Conservation (phyloP, 2,797 vertebrate genomes). For the Siniperca scherzeri region DNA sequence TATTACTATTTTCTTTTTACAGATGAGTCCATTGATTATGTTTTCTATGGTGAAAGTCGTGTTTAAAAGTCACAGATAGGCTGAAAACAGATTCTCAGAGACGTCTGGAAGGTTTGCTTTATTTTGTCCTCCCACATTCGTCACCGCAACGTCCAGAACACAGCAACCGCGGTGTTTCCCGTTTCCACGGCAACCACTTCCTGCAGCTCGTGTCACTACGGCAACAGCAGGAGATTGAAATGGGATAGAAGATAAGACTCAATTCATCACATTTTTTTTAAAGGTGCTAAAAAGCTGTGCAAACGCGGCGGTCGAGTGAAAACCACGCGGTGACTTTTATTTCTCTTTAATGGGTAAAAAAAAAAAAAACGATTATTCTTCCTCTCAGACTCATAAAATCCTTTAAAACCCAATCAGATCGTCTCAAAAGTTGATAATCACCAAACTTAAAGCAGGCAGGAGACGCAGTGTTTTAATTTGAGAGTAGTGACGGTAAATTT, state of each 20-base stretch:
- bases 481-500: no score
- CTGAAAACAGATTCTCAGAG: not conserved
- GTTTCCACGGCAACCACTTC: constrained; percentile 73
- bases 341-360: not conserved
- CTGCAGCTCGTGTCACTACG: constrained; percentile 63
- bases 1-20: no score
- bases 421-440: not conserved
- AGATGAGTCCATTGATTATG: no score
- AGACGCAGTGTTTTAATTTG: not conserved
- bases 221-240: constrained; percentile 63
- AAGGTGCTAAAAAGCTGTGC: not conserved
- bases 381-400: not conserved
- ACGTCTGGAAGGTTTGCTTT: constrained; percentile 7
- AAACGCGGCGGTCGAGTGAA: not conserved
- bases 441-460: not conserved
- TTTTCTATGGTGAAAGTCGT: no score
- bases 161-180: constrained; percentile 54
- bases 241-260: no score
- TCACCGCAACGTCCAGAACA: constrained; percentile 61
- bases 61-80: not conserved
- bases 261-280: not conserved
- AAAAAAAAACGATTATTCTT: not conserved
- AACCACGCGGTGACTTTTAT: not conserved
- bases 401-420: not conserved
- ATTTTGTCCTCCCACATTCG: constrained; percentile 54